These are phyloP conservation scores for Volucella inanis DNA, from an alignment of 2,888 invertebrate species.

Conservation along the genomic window DNA sequence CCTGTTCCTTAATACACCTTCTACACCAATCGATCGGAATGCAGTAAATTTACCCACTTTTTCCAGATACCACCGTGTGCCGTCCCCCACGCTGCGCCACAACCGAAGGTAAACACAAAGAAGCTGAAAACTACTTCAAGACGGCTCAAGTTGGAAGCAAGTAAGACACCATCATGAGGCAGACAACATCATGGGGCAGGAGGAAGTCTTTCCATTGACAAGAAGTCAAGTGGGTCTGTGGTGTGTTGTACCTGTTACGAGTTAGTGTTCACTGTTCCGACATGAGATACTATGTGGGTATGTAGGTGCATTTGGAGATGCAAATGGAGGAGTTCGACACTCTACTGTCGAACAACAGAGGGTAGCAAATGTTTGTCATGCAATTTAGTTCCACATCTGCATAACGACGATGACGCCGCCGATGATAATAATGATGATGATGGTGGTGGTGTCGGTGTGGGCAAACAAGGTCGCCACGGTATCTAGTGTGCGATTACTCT, in stretches of 20 bases:
- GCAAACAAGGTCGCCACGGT: constrained; percentile 65
- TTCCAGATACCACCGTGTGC: constrained; percentile 18
- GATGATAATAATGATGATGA: constrained; percentile 23
- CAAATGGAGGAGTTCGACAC: background rate
- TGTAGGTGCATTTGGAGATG: background rate
- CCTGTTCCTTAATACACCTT: constrained; percentile 13
- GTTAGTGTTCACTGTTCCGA: no score
- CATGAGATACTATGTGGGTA: no score
- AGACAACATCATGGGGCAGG: background rate
- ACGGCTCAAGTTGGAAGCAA: constrained; percentile 33
- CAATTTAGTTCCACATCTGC: constrained; percentile 58
- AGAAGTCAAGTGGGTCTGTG: constrained; percentile 67
- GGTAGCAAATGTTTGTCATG: constrained; percentile 56
- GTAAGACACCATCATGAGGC: constrained; percentile 29
- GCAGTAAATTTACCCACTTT: constrained; percentile 70
- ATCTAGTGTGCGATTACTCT: constrained; percentile 38
- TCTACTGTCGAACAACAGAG: background rate
- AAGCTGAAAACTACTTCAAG: constrained; percentile 25
- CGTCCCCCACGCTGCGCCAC: no score
- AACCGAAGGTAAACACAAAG: constrained; percentile 31
- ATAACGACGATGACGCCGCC: constrained; percentile 17
- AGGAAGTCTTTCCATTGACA: constrained; percentile 36
- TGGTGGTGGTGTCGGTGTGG: constrained; percentile 51
- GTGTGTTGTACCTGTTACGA: constrained; percentile 20
- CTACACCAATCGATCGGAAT: constrained; percentile 64